Percentiles rank a stretch among this genome's conserved stretches.
Evolutionary conservation across 2,797 vertebrate genomes (phyloP).

Genomic region (Acrocephalus scirpaceus): DNA sequence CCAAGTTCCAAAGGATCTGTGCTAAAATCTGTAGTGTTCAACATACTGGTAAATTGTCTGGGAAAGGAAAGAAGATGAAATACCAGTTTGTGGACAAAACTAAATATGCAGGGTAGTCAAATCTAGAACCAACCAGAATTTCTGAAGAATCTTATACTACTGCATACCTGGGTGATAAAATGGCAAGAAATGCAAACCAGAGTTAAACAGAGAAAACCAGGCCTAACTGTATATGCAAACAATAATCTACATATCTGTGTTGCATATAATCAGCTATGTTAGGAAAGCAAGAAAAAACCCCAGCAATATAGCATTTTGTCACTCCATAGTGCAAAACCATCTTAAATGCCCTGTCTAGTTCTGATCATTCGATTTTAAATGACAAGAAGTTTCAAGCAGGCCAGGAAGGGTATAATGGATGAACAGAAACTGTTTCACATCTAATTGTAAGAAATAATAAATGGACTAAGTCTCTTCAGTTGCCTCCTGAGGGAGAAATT

Average conservation of each 20-base stretch:
- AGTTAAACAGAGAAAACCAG: neutral
- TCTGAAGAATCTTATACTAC: neutral
- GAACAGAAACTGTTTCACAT: neutral
- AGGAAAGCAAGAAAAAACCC: neutral
- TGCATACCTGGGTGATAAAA: neutral
- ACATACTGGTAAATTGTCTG: neutral
- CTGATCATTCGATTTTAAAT: neutral
- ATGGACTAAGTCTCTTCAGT: neutral
- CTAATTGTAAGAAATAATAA: neutral
- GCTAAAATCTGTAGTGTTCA: neutral
- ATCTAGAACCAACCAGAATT: neutral
- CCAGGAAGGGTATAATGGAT: neutral
- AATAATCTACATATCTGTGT: neutral
- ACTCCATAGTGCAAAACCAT: neutral
- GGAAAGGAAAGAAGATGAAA: neutral
- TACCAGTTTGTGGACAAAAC: neutral
- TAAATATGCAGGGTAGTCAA: neutral
- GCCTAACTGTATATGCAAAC: neutral
- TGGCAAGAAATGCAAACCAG: neutral
- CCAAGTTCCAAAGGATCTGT: neutral
- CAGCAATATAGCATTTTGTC: neutral
- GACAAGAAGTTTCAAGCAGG: neutral
- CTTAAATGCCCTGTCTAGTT: neutral
- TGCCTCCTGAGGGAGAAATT: neutral
- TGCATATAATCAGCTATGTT: neutral